These are phyloP conservation scores for Phyto melanocephala DNA, from an alignment of 2,888 invertebrate genomes.

Conservation along the genomic window DNA sequence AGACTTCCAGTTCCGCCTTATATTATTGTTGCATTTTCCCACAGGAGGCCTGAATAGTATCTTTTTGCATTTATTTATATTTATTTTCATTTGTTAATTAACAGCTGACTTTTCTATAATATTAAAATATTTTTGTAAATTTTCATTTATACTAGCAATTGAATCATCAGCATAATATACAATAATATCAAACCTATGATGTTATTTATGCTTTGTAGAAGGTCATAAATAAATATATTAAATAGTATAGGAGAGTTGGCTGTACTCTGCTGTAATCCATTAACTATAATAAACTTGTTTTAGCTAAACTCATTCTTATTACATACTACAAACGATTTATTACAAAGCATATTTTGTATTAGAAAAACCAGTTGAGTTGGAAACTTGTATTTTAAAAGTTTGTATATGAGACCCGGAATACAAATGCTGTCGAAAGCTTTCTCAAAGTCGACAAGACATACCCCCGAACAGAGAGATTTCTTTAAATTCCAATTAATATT, in stretches of 20 bases:
- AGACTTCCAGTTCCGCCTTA: conserved; percentile 17
- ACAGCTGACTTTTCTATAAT: conserved; percentile 1
- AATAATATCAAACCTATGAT: conserved; percentile 21
- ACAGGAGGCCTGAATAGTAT: conserved; percentile 33
- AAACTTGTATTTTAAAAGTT: too few species aligned
- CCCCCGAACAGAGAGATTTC: too few species aligned
- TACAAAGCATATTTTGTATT: too few species aligned
- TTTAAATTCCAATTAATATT: conserved; percentile 33
- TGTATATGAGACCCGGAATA: too few species aligned
- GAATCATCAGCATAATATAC: not conserved
- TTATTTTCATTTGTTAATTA: conserved; percentile 12
- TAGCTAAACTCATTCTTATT: too few species aligned
- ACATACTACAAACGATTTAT: too few species aligned
- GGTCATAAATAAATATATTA: conserved; percentile 10
- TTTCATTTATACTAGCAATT: conserved; percentile 33
- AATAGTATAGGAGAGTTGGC: not conserved
- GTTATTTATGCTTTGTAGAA: not conserved
- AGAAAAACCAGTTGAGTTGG: too few species aligned
- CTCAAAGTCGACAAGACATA: too few species aligned
- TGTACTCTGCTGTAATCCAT: not conserved
- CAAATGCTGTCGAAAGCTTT: too few species aligned
- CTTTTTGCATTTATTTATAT: conserved; percentile 26
- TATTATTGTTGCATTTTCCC: conserved; percentile 24
- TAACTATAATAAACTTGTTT: not conserved
- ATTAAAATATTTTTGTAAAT: not conserved